Evolutionary conservation across 64 coral and sea anemone genomes (phyloP).

Genomic region (Porites australiensis): DNA sequence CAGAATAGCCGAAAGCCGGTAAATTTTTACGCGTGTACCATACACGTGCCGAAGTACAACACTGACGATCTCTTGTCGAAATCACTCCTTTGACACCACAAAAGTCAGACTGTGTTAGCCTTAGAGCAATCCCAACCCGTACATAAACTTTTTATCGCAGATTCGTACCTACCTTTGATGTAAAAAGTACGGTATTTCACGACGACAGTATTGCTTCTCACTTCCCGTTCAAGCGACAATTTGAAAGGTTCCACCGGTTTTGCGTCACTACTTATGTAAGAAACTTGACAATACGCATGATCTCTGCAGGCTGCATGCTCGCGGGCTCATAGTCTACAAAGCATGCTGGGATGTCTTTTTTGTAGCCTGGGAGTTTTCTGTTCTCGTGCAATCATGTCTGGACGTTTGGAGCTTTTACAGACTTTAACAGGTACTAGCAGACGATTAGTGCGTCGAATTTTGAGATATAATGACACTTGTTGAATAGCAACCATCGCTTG

Average conservation of each 20-base stretch:
- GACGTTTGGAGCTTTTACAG: constrained; percentile 42
- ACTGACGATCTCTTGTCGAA: neutral
- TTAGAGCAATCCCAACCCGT: neutral
- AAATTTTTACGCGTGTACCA: neutral
- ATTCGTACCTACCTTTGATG: constrained; percentile 36
- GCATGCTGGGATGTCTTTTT: neutral
- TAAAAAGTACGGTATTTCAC: neutral
- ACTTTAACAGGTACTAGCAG: constrained; percentile 50
- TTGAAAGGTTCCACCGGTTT: constrained; percentile 25
- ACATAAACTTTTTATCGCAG: neutral
- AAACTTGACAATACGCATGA: neutral
- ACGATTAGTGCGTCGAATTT: neutral
- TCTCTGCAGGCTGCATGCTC: neutral
- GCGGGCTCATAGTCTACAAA: neutral
- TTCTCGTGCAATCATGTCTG: constrained; percentile 15
- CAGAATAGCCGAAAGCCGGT: neutral
- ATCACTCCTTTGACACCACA: neutral
- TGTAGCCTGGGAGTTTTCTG: constrained; percentile 12
- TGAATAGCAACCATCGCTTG: neutral
- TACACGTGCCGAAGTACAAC: neutral
- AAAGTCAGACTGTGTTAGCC: neutral
- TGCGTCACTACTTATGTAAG: constrained; percentile 59
- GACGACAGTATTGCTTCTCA: neutral
- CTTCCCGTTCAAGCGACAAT: constrained; percentile 43
- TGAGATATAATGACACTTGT: neutral